phyloP scores from a whole-genome alignment of 1,140 invertebrate species.

The Aphaenogaster rudis region DNA sequence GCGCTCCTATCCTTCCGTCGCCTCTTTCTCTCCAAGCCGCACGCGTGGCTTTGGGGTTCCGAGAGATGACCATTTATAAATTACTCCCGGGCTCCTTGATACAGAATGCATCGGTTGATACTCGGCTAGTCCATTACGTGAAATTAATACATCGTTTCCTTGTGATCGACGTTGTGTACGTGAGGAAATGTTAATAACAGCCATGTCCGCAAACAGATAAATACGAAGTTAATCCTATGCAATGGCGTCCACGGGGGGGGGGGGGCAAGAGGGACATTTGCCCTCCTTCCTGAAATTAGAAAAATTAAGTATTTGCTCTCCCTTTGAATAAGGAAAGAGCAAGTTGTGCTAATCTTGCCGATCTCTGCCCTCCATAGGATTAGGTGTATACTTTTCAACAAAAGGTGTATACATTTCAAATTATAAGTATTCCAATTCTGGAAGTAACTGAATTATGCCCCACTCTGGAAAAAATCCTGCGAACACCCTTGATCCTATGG shows the following conservation, averaged over 20 bases:
- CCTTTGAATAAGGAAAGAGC: no score
- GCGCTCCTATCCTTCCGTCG: constrained; percentile 14
- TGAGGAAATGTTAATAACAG: constrained; percentile 18
- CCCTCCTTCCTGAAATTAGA: no score
- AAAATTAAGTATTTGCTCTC: no score
- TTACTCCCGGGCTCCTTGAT: constrained; percentile 72
- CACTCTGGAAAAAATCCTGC: no score
- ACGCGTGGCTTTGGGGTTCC: constrained; percentile 73
- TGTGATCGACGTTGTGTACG: constrained; percentile 6
- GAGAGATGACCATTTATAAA: constrained; percentile 81
- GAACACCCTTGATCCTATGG: not conserved
- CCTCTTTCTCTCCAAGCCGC: constrained; percentile 44
- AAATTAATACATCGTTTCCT: constrained; percentile 59
- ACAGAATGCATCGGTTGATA: constrained; percentile 55
- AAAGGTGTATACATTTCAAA: no score
- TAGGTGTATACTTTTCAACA: no score
- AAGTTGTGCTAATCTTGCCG: no score
- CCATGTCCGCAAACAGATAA: not conserved
- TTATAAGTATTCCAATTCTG: no score
- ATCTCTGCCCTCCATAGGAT: no score
- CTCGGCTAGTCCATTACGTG: constrained; percentile 51
- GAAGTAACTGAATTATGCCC: no score
- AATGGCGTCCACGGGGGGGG: no score
- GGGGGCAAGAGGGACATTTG: no score
- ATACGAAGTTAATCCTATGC: constrained; percentile 10